Percentiles rank a stretch among this genome's conserved stretches.
These are phyloP conservation scores for Yponomeuta sedellus DNA, from an alignment of 2,888 invertebrate species.

Conservation along the genomic window DNA sequence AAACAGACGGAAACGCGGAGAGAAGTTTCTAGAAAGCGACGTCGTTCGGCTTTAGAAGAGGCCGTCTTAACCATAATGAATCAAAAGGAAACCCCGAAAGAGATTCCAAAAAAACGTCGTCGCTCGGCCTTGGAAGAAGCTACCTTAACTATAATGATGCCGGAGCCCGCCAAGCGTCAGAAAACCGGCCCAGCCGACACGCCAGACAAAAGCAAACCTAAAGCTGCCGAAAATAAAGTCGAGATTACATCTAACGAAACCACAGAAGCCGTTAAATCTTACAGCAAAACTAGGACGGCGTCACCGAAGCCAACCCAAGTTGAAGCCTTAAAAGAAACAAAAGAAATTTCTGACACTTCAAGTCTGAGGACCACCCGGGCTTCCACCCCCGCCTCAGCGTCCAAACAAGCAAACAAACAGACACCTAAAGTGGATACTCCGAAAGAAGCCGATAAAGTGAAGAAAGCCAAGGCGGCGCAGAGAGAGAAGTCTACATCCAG, in stretches of 20 bases:
- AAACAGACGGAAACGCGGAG: slow-evolving; percentile 26
- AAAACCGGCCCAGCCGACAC: slow-evolving; percentile 28
- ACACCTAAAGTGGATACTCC: slow-evolving; percentile 25
- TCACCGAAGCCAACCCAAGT: slow-evolving; percentile 27
- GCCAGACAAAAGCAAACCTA: background rate
- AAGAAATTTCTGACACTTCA: slow-evolving; percentile 29
- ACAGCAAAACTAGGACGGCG: background rate
- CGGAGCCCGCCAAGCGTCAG: slow-evolving; percentile 38
- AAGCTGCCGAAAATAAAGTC: slow-evolving; percentile 27
- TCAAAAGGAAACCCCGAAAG: slow-evolving; percentile 24
- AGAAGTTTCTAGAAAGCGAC: slow-evolving; percentile 44
- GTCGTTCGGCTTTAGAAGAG: slow-evolving; percentile 52
- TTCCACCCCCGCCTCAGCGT: background rate
- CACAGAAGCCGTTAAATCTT: slow-evolving; percentile 19
- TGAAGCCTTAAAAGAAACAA: slow-evolving; percentile 32
- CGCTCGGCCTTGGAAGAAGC: slow-evolving; percentile 53
- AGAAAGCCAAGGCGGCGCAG: slow-evolving; percentile 11
- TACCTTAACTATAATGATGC: slow-evolving; percentile 37
- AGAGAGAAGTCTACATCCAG: slow-evolving; percentile 21
- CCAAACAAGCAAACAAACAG: slow-evolving; percentile 26
- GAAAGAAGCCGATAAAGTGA: slow-evolving; percentile 21
- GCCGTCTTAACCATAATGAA: slow-evolving; percentile 36
- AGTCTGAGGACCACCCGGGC: slow-evolving; percentile 18
- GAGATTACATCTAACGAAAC: slow-evolving; percentile 19
- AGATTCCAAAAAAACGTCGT: slow-evolving; percentile 47